A percentile compares a stretch with the other conserved stretches of the same genome.
These are phyloP conservation scores for Myotis lucifugus DNA, from an alignment of 2,113 vertebrate species.

Conservation along the genomic window DNA sequence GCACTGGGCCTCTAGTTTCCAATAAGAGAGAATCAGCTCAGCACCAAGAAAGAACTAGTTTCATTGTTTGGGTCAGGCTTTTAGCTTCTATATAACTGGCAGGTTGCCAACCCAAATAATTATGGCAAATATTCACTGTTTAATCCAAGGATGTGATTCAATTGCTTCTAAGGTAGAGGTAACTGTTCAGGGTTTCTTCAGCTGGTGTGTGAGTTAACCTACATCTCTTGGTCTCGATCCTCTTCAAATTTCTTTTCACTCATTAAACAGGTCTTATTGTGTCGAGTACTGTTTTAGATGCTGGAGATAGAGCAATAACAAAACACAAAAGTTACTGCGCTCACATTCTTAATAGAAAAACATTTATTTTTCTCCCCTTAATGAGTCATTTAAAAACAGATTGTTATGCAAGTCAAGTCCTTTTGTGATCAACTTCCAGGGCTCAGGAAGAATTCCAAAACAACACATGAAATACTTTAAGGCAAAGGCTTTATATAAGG, in stretches of 20 bases:
- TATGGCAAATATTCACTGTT: neutral
- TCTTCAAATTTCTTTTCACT: neutral
- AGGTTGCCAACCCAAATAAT: neutral
- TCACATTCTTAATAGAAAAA: slow-evolving; percentile 12
- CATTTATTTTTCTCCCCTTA: neutral
- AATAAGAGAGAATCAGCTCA: neutral
- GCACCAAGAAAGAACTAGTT: neutral
- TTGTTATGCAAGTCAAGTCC: neutral
- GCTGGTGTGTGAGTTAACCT: neutral
- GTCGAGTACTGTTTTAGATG: neutral
- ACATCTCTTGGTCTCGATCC: neutral
- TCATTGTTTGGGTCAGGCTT: neutral
- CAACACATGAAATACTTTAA: neutral
- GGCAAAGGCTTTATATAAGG: neutral
- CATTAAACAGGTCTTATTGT: neutral
- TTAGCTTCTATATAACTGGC: neutral
- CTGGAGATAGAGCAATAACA: neutral
- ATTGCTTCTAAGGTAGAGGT: neutral
- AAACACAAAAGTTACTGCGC: neutral
- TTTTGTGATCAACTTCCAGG: neutral
- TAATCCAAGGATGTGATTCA: neutral
- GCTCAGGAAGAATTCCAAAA: neutral
- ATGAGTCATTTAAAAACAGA: neutral
- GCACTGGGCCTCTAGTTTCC: neutral
- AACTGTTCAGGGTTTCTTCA: neutral